Evolutionary conservation across 2,797 vertebrate species (phyloP).

Genomic region (Oryzias dopingdopingensis): DNA sequence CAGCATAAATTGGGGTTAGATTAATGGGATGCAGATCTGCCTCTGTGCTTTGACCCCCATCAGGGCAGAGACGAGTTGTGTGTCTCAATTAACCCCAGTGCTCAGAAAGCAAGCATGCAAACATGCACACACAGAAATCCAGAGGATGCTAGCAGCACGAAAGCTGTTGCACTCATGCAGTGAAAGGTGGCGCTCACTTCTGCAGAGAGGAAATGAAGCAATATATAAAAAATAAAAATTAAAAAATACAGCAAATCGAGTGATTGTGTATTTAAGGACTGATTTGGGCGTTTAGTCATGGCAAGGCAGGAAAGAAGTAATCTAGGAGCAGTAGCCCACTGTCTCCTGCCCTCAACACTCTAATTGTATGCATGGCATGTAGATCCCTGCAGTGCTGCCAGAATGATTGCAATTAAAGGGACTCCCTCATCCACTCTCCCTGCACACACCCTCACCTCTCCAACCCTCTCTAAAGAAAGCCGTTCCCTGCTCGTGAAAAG

Average conservation of each 20-base stretch:
- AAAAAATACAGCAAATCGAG: neutral
- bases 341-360: slow-evolving; percentile 15
- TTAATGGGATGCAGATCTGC: slow-evolving; percentile 74
- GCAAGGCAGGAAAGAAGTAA: slow-evolving; percentile 26
- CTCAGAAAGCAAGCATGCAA: slow-evolving; percentile 56
- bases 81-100: slow-evolving; percentile 77
- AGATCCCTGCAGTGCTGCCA: slow-evolving; percentile 70
- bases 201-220: slow-evolving; percentile 11
- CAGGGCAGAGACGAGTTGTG: slow-evolving; percentile 76
- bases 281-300: slow-evolving; percentile 4
- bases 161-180: slow-evolving; percentile 11
- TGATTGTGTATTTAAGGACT: slow-evolving; percentile 9
- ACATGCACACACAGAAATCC: slow-evolving; percentile 48
- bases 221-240: neutral
- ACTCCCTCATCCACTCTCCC: slow-evolving; percentile 55
- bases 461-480: slow-evolving; percentile 27
- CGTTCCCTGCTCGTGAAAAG: slow-evolving; percentile 46
- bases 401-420: slow-evolving; percentile 83
- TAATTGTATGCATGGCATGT: slow-evolving; percentile 70
- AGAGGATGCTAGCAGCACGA: slow-evolving; percentile 16
- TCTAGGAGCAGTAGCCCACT: slow-evolving; percentile 33
- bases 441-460: slow-evolving; percentile 25
- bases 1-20: slow-evolving; percentile 78
- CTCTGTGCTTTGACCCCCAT: slow-evolving; percentile 76
- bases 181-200: neutral